These are phyloP conservation scores for Okapia johnstoni DNA, from an alignment of 2,113 vertebrate species.

Conservation along the genomic window DNA sequence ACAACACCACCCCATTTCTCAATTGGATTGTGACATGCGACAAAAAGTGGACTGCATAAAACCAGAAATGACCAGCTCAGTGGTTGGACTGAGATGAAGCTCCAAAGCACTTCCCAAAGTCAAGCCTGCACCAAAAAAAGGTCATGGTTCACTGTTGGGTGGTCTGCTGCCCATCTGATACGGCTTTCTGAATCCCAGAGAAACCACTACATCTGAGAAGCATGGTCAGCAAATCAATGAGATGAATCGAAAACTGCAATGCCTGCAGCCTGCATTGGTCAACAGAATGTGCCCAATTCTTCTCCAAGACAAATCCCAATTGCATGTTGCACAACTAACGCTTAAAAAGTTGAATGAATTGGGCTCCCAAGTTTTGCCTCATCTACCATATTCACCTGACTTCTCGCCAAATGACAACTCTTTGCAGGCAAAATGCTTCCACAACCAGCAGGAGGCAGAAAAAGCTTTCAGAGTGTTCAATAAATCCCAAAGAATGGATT, in stretches of 20 bases:
- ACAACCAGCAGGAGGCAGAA: neutral
- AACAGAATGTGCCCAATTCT: neutral
- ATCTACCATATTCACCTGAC: neutral
- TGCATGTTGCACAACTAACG: neutral
- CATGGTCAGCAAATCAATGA: neutral
- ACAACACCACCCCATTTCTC: neutral
- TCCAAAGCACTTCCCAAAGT: neutral
- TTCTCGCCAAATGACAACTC: neutral
- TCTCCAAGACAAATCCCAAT: neutral
- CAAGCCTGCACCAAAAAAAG: neutral
- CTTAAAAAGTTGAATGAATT: neutral
- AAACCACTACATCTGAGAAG: neutral
- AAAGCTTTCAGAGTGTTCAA: neutral
- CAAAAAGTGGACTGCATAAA: neutral
- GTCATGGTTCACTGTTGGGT: neutral
- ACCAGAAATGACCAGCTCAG: neutral
- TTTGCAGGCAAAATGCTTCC: neutral
- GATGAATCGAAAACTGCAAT: neutral
- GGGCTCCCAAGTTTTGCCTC: neutral
- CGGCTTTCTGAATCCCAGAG: fast-evolving
- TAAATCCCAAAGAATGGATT: neutral
- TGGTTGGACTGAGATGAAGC: neutral
- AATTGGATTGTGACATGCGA: neutral
- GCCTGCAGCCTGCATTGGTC: neutral
- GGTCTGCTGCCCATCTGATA: neutral